Evolutionary conservation across 2,797 vertebrate species (phyloP).

Genomic region (Antennarius maculatus): DNA sequence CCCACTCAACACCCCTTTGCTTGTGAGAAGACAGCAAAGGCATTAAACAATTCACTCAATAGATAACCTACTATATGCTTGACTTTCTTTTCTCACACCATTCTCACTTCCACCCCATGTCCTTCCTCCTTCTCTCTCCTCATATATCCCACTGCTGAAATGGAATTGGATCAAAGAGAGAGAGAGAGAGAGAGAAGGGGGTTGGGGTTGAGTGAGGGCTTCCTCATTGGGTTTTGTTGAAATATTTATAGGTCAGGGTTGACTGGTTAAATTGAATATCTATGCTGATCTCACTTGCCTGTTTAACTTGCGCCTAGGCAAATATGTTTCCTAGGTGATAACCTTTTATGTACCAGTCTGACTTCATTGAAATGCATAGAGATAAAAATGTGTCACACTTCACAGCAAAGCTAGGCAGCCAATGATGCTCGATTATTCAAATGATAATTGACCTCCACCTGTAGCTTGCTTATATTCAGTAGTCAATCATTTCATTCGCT

Average conservation of each 20-base stretch:
- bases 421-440: slow-evolving; percentile 96
- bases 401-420: slow-evolving; percentile 88
- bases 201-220: slow-evolving; percentile 70
- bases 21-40: slow-evolving; percentile 89
- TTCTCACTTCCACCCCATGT: slow-evolving; percentile 42
- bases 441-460: slow-evolving; percentile 99
- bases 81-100: slow-evolving; percentile 89
- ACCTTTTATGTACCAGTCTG: slow-evolving; percentile 99
- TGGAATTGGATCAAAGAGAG: slow-evolving; percentile 97
- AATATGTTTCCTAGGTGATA: slow-evolving; percentile 99
- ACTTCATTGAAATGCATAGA: slow-evolving; percentile 99
- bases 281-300: slow-evolving; percentile 99
- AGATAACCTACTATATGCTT: slow-evolving; percentile 94
- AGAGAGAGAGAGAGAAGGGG: slow-evolving; percentile 65
- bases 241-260: slow-evolving; percentile 99
- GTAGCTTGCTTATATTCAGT: slow-evolving; percentile 94
- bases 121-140: slow-evolving; percentile 64
- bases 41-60: slow-evolving; percentile 97
- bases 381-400: slow-evolving; percentile 99
- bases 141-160: slow-evolving; percentile 91
- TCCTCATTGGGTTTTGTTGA: slow-evolving; percentile 99
- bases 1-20: slow-evolving; percentile 66
- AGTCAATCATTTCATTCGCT: slow-evolving; percentile 97
- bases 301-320: slow-evolving; percentile 99
- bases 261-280: slow-evolving; percentile 99